Evolutionary conservation across 30 jellyfish, hydroid and myxozoan genomes (phyloP).

Genomic region (Hydra vulgaris): DNA sequence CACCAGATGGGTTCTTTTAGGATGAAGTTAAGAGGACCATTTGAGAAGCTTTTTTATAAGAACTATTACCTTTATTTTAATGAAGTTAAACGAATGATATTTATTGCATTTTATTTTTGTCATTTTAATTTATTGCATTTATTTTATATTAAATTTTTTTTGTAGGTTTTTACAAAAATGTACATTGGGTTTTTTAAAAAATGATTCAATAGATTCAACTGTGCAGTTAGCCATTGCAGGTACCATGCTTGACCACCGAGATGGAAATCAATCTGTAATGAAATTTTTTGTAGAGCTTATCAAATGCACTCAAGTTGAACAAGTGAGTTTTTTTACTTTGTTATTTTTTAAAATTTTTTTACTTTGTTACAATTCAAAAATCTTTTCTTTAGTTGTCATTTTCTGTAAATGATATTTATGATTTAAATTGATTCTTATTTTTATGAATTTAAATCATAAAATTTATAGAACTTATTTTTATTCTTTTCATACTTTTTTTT

Average conservation of each 20-base stretch:
- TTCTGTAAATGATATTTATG: no score
- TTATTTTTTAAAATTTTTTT: no score
- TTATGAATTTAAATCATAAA: no score
- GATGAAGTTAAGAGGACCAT: not conserved
- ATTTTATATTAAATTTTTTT: not conserved
- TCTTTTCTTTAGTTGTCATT: no score
- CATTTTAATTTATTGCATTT: not conserved
- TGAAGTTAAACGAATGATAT: no score
- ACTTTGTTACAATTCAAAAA: no score
- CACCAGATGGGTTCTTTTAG: not conserved
- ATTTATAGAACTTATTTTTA: no score
- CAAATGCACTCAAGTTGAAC: constrained; percentile 47
- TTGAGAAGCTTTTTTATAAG: no score
- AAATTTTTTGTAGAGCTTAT: constrained; percentile 40
- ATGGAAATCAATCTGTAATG: constrained; percentile 66
- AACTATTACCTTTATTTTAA: no score
- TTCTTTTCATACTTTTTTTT: no score
- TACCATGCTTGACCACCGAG: constrained; percentile 53
- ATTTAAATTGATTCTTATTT: no score
- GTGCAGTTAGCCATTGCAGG: constrained; percentile 74
- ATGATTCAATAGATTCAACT: constrained; percentile 55
- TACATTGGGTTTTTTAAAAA: constrained; percentile 51
- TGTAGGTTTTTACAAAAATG: constrained; percentile 57
- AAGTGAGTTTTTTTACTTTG: constrained; percentile 22
- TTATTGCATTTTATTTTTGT: no score